Percentiles rank a stretch among this genome's conserved stretches.
Conservation (phyloP, 2,797 vertebrate genomes). For the Apodemus agrarius region DNA sequence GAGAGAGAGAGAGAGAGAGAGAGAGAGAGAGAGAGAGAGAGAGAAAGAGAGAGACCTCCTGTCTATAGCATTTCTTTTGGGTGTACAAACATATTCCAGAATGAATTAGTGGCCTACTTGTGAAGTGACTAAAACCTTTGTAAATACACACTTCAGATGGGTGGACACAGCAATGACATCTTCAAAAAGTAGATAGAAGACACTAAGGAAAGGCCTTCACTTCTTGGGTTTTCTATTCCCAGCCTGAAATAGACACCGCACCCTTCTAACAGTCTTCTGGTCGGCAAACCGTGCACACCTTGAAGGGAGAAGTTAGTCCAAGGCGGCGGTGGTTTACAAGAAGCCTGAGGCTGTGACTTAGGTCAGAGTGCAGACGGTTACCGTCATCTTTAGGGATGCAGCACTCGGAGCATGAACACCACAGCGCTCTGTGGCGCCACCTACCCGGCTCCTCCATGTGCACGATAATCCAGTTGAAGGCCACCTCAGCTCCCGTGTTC, state of each 20-base stretch:
- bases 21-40: fast-evolving
- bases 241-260: not conserved
- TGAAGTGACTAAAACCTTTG: not conserved
- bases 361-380: not conserved
- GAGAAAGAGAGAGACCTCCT: fast-evolving
- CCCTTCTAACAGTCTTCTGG: not conserved
- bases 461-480: conserved; percentile 99
- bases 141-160: not conserved
- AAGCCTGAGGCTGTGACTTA: not conserved
- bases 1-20: fast-evolving
- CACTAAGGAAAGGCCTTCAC: not conserved
- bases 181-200: conserved; percentile 10
- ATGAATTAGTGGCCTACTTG: not conserved
- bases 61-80: not conserved
- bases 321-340: not conserved
- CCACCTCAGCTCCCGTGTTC: conserved; percentile 97
- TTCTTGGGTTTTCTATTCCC: conserved; percentile 35
- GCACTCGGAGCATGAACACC: not conserved
- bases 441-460: conserved; percentile 99
- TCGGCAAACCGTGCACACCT: not conserved
- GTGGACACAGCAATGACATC: not conserved
- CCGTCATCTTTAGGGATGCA: not conserved
- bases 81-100: not conserved
- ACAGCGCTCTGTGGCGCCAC: conserved; percentile 60
- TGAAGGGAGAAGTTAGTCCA: not conserved